Percentiles rank a stretch among this genome's conserved stretches.
Conservation (phyloP, 2,113 vertebrate species). For the Aphelocoma coerulescens region DNA sequence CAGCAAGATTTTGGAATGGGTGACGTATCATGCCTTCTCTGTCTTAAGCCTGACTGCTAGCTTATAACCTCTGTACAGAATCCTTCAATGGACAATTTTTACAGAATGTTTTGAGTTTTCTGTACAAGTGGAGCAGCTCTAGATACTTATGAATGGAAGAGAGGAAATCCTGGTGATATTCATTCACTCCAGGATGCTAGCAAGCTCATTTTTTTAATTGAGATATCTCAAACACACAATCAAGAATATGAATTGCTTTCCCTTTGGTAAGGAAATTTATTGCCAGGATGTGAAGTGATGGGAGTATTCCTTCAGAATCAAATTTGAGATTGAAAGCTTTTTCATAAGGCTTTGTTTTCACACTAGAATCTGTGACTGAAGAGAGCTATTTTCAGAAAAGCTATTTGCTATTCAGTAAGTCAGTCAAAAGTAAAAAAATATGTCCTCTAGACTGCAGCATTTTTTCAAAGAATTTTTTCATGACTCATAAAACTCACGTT, state of each 20-base stretch:
- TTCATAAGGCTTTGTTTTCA: neutral
- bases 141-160: neutral
- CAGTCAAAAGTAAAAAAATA: neutral
- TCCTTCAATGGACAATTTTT: neutral
- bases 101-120: neutral
- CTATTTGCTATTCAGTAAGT: neutral
- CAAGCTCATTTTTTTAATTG: neutral
- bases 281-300: neutral
- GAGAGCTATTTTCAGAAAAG: neutral
- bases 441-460: neutral
- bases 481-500: neutral
- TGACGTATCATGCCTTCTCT: neutral
- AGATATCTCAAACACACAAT: neutral
- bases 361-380: neutral
- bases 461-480: neutral
- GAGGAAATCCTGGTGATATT: neutral
- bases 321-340: neutral
- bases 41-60: neutral
- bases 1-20: neutral
- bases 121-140: neutral
- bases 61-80: neutral
- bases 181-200: neutral
- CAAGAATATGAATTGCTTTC: neutral
- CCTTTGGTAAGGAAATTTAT: neutral
- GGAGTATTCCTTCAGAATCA: neutral